These are phyloP conservation scores for Microctenopoma steveboyesi DNA, from an alignment of 2,797 vertebrate genomes.

Conservation along the genomic window DNA sequence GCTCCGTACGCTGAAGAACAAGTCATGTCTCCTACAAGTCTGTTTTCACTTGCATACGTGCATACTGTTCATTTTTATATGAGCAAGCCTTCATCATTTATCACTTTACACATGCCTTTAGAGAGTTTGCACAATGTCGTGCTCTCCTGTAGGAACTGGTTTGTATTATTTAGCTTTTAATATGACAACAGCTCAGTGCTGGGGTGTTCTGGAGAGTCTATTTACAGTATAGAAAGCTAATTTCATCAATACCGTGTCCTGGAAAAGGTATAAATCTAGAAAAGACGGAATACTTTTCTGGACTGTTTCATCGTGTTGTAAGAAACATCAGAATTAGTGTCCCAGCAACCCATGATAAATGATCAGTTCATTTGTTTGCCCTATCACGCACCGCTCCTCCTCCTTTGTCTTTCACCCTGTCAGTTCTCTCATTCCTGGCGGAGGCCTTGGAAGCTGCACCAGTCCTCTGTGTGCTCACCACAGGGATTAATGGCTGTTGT, in stretches of 20 bases:
- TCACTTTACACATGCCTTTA: conserved; percentile 47
- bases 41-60: conserved; percentile 61
- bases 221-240: conserved; percentile 21
- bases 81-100: conserved; percentile 31
- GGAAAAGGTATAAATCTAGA: conserved; percentile 20
- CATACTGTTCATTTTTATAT: conserved; percentile 58
- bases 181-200: conserved; percentile 31
- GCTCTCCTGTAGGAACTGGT: conserved; percentile 34
- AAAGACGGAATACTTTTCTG: conserved; percentile 9
- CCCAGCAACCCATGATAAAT: conserved; percentile 12
- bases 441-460: conserved; percentile 39
- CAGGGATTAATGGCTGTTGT: conserved; percentile 84
- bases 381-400: conserved; percentile 13
- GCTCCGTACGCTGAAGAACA: conserved; percentile 18
- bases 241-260: conserved; percentile 22
- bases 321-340: neutral
- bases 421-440: conserved; percentile 45
- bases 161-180: conserved; percentile 49
- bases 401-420: conserved; percentile 37
- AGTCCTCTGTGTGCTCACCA: conserved; percentile 64
- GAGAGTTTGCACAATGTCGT: conserved; percentile 38
- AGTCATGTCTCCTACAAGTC: conserved; percentile 38
- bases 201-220: conserved; percentile 41
- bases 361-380: conserved; percentile 45
- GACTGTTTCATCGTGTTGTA: neutral